Conservation (phyloP, 2,888 invertebrate species). For the Drosophila birchii region DNA sequence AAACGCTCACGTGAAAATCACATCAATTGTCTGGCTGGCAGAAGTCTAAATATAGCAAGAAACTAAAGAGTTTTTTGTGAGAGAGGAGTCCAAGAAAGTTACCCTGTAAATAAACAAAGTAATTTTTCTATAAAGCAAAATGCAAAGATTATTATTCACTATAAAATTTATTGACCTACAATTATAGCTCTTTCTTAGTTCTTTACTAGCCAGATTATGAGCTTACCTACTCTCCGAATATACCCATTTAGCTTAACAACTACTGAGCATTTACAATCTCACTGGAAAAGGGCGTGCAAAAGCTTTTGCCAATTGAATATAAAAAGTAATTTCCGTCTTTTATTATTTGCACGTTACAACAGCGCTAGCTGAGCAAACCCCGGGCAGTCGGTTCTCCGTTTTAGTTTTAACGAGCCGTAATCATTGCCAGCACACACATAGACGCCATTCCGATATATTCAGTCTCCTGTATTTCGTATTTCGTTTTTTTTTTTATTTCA, state of each 20-base stretch:
- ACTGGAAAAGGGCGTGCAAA: constrained; percentile 30
- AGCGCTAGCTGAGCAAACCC: constrained; percentile 13
- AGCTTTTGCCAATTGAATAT: constrained; percentile 74
- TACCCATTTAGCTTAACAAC: constrained; percentile 18
- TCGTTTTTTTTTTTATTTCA: constrained; percentile 81
- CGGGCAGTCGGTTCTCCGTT: constrained; percentile 32
- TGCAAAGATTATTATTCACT: too few relatives aligned
- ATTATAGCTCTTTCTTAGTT: neutral
- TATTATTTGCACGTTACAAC: constrained; percentile 74
- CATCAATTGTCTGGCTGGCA: constrained; percentile 75
- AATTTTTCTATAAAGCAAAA: too few relatives aligned
- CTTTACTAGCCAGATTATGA: neutral
- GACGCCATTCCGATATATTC: constrained; percentile 67
- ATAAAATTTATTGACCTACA: neutral
- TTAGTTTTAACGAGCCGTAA: constrained; percentile 66
- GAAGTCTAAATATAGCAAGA: constrained; percentile 54
- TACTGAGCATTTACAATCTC: constrained; percentile 30
- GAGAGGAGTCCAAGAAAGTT: neutral
- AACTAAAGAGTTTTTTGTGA: neutral
- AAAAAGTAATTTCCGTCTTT: constrained; percentile 78
- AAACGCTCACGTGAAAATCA: constrained; percentile 78
- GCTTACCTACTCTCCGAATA: neutral
- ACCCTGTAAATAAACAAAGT: constrained; percentile 1
- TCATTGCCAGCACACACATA: constrained; percentile 49
- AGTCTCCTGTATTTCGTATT: constrained; percentile 36